Evolutionary conservation across 2,113 vertebrate genomes (phyloP).

Genomic region (Ailuropoda melanoleuca): DNA sequence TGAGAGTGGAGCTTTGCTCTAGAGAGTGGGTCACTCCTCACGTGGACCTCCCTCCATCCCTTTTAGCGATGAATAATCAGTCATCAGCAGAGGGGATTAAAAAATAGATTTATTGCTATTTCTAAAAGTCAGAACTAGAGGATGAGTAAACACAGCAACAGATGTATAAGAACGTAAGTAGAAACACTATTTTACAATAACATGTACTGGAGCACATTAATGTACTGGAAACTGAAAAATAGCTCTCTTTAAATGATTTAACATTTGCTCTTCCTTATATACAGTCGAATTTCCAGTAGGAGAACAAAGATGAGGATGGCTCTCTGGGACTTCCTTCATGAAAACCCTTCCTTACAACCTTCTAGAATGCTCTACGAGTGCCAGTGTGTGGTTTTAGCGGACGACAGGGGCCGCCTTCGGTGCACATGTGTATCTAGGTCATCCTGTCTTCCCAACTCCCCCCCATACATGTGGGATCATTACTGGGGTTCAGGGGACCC

Average conservation of each 20-base stretch:
- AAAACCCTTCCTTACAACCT: slow-evolving; percentile 49
- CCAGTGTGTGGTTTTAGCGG: not conserved
- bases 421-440: too few species aligned
- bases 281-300: slow-evolving; percentile 52
- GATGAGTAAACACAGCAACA: slow-evolving; percentile 76
- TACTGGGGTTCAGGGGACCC: not conserved
- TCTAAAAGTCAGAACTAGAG: slow-evolving; percentile 72
- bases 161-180: slow-evolving; percentile 70
- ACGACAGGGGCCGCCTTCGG: not conserved
- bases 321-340: slow-evolving; percentile 21
- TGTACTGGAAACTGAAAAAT: slow-evolving; percentile 76
- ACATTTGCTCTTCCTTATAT: slow-evolving; percentile 62
- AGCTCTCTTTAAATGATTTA: slow-evolving; percentile 75
- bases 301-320: slow-evolving; percentile 57
- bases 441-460: not conserved
- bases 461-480: not conserved
- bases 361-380: not conserved
- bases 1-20: slow-evolving; percentile 31
- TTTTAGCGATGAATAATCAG: slow-evolving; percentile 71
- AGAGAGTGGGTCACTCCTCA: slow-evolving; percentile 44
- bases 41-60: slow-evolving; percentile 36
- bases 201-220: slow-evolving; percentile 71
- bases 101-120: slow-evolving; percentile 78
- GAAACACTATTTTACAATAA: slow-evolving; percentile 78
- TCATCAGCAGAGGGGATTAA: slow-evolving; percentile 75